Evolutionary conservation across 2,888 invertebrate genomes (phyloP).

Genomic region (Schizotus pectinicornis): DNA sequence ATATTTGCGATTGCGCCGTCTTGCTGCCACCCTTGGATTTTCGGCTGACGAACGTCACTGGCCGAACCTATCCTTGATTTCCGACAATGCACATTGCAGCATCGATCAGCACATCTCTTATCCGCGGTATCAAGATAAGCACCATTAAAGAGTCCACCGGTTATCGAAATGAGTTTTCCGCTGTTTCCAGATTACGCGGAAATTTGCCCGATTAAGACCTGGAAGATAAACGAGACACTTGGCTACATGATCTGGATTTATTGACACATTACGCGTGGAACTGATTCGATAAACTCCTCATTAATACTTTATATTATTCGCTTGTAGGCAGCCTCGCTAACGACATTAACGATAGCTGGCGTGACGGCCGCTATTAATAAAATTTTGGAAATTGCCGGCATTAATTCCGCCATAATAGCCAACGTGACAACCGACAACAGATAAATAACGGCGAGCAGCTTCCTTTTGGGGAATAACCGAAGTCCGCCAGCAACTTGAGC

Average conservation of each 20-base stretch:
- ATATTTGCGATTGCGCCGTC: conserved; percentile 33
- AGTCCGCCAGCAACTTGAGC: too few species aligned
- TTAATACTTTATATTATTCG: conserved; percentile 8
- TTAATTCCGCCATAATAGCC: too few species aligned
- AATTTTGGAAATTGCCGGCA: too few species aligned
- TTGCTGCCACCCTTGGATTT: conserved; percentile 17
- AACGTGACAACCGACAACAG: too few species aligned
- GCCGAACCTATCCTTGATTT: too few species aligned
- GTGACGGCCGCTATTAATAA: too few species aligned
- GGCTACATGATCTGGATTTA: conserved; percentile 13
- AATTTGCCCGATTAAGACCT: conserved; percentile 8
- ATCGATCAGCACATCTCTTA: too few species aligned
- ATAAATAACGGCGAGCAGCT: too few species aligned
- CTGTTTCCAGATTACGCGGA: neutral
- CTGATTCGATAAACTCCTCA: conserved; percentile 16
- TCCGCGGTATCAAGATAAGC: neutral
- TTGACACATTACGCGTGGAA: conserved; percentile 17
- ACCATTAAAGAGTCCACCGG: neutral
- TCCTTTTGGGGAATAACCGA: too few species aligned
- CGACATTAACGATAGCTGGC: too few species aligned
- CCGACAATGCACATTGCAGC: too few species aligned
- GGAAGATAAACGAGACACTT: conserved; percentile 17
- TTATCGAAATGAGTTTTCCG: too few species aligned
- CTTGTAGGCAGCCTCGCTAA: neutral
- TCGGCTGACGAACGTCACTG: conserved; percentile 1